Evolutionary conservation across 2,113 vertebrate species (phyloP).

Genomic region (Odocoileus hemionus): DNA sequence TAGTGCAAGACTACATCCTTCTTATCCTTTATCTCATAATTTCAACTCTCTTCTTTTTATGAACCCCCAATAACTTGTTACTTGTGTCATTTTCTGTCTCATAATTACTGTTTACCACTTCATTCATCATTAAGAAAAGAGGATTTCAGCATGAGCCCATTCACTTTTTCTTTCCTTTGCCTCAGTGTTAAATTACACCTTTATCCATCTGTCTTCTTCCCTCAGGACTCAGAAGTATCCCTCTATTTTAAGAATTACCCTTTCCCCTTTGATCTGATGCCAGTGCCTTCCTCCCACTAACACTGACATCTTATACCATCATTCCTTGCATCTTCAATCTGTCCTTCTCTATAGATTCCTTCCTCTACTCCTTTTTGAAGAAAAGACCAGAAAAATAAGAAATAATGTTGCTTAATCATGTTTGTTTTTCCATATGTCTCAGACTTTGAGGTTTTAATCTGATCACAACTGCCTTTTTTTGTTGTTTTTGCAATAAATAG

Average conservation of each 20-base stretch:
- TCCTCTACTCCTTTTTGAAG: neutral
- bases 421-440: neutral
- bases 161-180: neutral
- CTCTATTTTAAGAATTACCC: neutral
- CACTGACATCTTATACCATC: neutral
- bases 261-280: neutral
- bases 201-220: neutral
- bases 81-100: neutral
- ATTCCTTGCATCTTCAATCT: neutral
- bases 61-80: neutral
- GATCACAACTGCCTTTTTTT: neutral
- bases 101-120: neutral
- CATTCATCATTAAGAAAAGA: neutral
- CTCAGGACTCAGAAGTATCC: neutral
- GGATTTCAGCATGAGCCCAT: neutral
- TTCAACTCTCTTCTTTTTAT: neutral
- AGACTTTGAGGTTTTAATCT: constrained; percentile 18
- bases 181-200: neutral
- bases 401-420: neutral
- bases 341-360: neutral
- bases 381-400: neutral
- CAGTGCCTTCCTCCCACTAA: neutral
- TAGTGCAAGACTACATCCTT: neutral
- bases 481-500: neutral
- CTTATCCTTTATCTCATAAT: neutral